Evolutionary conservation across 1,140 invertebrate species (phyloP), one percentile per base, ranked within the genome.

Genomic region (Centruroides sculpturatus): DNA sequence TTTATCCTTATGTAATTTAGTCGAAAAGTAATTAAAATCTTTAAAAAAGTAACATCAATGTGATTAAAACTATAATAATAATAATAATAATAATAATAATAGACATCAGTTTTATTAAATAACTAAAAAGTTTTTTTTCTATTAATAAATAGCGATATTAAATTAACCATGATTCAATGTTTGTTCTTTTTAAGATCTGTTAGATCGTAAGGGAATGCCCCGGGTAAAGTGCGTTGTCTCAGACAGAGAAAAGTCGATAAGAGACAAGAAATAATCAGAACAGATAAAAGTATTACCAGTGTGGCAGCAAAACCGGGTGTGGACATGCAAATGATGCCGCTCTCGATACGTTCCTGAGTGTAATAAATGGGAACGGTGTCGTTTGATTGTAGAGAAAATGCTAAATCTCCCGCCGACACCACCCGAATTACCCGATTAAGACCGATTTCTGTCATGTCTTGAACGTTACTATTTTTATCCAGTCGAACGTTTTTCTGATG

Each of bases 241-340:
- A 69, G 51, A 49, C 65, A 69, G 3, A 93, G 77, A 64, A 91
- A 86, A 3, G 85, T 84, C 35, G 89, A 92, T 49, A 90, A 77
- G 7, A 89, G 76, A 69, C 87, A 92, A 4, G 89, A 91, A 47
- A 84, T 82, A 34, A 92, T 73, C 54, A 93, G 75, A 54, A 91
- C 84, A 51, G 81, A 83, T 35, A 92, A 75, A 7, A 93, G 77
- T 10, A 92, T 79, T 35, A 90, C 80, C 8, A 93, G 76, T 11
- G 87, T 89, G 8, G 87, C 84, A 41, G 88, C 85, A 70, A 93
- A 93, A 1, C 89, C 87, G 11, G 87, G 85, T 4, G 89, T 91
- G 1, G 90, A 92, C 87, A 94, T 92, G 72, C 90, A 94, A 58
- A 94, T 89, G 64, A 89, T 76, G 13, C 82, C 82, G 41, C 52